Evolutionary conservation across 2,113 vertebrate species (phyloP).

Genomic region (Gorsachius goisagi): DNA sequence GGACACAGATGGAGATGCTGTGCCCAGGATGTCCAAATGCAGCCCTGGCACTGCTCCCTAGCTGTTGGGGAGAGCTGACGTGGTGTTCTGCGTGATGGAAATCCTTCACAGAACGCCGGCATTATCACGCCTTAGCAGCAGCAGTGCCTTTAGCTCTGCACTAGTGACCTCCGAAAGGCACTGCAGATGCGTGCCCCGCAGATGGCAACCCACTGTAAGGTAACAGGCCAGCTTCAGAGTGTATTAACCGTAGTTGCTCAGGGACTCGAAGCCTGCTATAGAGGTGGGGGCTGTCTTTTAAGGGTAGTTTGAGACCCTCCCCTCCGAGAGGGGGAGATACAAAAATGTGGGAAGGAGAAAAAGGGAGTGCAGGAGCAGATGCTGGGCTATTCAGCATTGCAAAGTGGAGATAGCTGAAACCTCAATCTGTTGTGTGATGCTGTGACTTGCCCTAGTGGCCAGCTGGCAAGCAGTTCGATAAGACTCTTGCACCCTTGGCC

Average conservation of each 20-base stretch:
- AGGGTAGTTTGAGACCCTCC: not conserved
- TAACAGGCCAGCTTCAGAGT: not conserved
- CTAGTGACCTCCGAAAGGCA: not conserved
- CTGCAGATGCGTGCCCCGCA: not conserved
- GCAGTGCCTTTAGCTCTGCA: not conserved
- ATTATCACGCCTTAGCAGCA: not conserved
- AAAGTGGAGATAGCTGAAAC: not conserved
- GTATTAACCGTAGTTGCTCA: not conserved
- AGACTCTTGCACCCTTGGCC: not conserved
- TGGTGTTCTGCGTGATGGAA: not conserved
- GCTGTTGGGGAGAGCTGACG: not conserved
- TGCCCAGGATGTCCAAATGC: not conserved
- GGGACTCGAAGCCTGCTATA: not conserved
- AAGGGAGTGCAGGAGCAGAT: not conserved
- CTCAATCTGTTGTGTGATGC: not conserved
- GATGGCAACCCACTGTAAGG: not conserved
- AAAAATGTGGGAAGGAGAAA: not conserved
- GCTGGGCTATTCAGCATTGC: not conserved
- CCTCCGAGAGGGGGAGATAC: rapidly evolving
- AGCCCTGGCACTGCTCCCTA: not conserved
- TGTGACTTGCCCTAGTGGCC: conserved; percentile 18
- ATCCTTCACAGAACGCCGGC: not conserved
- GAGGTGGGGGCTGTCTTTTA: not conserved
- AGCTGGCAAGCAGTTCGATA: rapidly evolving
- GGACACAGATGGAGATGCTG: not conserved